Conservation (phyloP, 1,140 invertebrate genomes). For the Contarinia nasturtii region DNA sequence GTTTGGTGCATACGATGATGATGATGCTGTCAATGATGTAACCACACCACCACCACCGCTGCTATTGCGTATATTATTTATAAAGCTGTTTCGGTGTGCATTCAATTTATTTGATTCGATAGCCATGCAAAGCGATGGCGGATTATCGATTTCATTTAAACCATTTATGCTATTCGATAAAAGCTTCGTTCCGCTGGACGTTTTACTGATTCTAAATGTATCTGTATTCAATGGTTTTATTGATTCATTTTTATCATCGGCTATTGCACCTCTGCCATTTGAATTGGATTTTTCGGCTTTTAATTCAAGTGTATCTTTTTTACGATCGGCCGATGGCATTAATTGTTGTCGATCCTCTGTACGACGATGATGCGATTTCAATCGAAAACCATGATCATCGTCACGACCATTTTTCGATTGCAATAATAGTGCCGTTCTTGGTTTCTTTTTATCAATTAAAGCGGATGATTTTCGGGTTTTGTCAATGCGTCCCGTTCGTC, state of each 20-base stretch:
- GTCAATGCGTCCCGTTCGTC: not conserved
- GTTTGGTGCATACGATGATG: not conserved
- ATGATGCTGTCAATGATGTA: not conserved
- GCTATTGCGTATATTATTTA: not conserved
- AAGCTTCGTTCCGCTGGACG: not conserved
- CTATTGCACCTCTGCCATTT: not conserved
- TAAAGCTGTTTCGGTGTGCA: not conserved
- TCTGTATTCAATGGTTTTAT: constrained; percentile 1
- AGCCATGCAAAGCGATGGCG: not conserved
- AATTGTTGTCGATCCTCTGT: not conserved
- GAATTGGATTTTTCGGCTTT: not conserved
- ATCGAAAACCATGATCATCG: not conserved
- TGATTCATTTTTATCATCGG: not conserved
- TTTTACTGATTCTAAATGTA: constrained; percentile 3
- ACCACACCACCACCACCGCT: not conserved
- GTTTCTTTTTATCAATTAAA: not conserved
- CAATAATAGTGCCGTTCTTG: not conserved
- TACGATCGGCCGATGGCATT: not conserved
- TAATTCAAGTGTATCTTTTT: not conserved
- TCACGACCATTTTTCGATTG: not conserved
- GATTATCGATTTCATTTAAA: not conserved
- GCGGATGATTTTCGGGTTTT: not conserved
- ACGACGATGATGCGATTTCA: not conserved
- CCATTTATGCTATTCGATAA: not conserved
- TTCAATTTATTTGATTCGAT: not conserved